Evolutionary conservation across 2,888 invertebrate genomes (phyloP).

Genomic region (Rutpela maculata): DNA sequence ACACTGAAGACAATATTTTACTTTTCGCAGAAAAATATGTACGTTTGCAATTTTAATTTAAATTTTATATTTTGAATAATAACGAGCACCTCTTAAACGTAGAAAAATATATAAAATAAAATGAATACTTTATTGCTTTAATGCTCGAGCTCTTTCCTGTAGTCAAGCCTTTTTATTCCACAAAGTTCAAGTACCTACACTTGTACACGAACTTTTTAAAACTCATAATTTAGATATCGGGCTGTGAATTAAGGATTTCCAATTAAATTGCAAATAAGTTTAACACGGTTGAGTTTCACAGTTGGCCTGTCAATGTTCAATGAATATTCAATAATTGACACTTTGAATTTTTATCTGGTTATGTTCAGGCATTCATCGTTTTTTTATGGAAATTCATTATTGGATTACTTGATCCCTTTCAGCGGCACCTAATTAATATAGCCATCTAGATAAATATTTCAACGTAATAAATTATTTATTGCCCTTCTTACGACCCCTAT

Average conservation of each 20-base stretch:
- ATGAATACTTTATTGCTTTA: neutral
- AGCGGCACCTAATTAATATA: slow-evolving; percentile 5
- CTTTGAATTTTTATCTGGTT: slow-evolving; percentile 38
- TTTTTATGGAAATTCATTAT: slow-evolving; percentile 25
- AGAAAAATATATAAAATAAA: neutral
- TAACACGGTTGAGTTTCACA: slow-evolving; percentile 31
- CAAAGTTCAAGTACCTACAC: neutral
- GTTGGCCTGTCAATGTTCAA: slow-evolving; percentile 21
- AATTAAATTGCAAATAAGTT: slow-evolving; percentile 36
- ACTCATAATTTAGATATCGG: slow-evolving; percentile 15
- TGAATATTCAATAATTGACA: slow-evolving; percentile 46
- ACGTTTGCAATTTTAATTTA: neutral
- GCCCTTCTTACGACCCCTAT: slow-evolving; percentile 3
- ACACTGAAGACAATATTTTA: too few relatives aligned
- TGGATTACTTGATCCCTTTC: slow-evolving; percentile 26
- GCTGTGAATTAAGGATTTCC: slow-evolving; percentile 28
- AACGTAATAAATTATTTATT: slow-evolving; percentile 32
- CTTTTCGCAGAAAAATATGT: too few relatives aligned
- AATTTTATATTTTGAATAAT: neutral
- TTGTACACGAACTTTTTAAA: slow-evolving; percentile 13
- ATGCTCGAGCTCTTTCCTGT: neutral
- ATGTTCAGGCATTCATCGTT: slow-evolving; percentile 26
- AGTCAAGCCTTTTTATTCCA: neutral
- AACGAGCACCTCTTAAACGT: neutral
- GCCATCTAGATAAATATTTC: slow-evolving; percentile 21